A percentile compares a stretch with the other conserved stretches of the same genome.
These are phyloP conservation scores for Coccyzus lansbergi DNA, from an alignment of 2,797 vertebrate genomes.

Conservation along the genomic window DNA sequence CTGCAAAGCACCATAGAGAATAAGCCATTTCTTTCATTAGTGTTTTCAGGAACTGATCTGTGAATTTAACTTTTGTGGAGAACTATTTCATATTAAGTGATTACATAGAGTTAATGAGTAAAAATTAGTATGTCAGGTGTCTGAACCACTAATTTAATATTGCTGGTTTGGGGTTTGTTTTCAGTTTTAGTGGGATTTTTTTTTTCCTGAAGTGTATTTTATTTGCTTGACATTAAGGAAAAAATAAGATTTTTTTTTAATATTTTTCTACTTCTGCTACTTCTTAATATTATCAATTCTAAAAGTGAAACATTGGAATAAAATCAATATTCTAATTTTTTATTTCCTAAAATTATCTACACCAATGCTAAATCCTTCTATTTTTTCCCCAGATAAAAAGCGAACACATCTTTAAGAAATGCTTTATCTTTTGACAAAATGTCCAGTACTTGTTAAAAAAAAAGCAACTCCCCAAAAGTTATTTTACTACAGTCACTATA, in stretches of 20 bases:
- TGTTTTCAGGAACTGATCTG: neutral
- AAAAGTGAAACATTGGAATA: neutral
- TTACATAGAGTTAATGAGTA: too few relatives aligned
- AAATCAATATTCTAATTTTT: neutral
- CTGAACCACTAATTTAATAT: too few relatives aligned
- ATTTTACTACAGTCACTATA: neutral
- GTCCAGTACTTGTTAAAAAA: neutral
- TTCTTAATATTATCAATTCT: too few relatives aligned
- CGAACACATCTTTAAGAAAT: neutral
- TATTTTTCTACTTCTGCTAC: too few relatives aligned
- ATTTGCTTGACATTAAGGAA: too few relatives aligned
- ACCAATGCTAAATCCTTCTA: neutral
- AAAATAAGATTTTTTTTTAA: too few relatives aligned
- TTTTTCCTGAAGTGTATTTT: too few relatives aligned
- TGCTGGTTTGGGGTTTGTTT: too few relatives aligned
- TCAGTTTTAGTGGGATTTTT: too few relatives aligned
- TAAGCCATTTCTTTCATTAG: neutral
- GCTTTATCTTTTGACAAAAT: neutral
- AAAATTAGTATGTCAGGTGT: too few relatives aligned
- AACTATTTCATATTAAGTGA: too few relatives aligned
- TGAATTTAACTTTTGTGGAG: too few relatives aligned
- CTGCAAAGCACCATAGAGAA: neutral
- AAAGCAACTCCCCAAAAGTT: fast-evolving
- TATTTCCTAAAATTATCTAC: neutral
- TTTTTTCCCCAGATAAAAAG: neutral